phyloP scores from a whole-genome alignment of 2,113 vertebrate genomes.

The Spilogale gracilis region DNA sequence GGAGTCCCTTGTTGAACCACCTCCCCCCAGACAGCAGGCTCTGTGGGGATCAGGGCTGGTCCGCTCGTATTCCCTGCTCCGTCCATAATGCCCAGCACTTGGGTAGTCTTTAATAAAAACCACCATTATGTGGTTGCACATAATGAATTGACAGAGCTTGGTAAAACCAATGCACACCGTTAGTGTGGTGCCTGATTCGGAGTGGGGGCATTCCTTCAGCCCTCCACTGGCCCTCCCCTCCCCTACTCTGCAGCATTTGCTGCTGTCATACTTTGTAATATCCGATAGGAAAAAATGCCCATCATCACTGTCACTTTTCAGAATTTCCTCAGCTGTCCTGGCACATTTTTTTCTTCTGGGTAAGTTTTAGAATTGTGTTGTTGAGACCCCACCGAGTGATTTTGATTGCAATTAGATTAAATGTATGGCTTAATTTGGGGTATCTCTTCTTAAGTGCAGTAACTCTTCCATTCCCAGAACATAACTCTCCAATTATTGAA shows the following conservation, averaged over 20 bases:
- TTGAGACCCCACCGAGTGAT: background rate
- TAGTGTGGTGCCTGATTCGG: background rate
- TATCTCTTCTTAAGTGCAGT: background rate
- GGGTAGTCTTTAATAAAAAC: background rate
- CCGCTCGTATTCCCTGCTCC: too few relatives aligned
- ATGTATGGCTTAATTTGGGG: background rate
- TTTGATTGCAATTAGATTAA: conserved; percentile 37
- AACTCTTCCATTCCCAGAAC: background rate
- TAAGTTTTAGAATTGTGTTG: conserved; percentile 39
- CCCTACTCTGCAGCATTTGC: background rate
- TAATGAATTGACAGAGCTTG: background rate
- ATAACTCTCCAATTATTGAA: background rate
- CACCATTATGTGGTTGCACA: background rate
- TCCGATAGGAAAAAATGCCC: background rate
- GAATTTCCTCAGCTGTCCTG: background rate
- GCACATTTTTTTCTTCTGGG: background rate
- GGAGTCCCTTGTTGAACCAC: background rate
- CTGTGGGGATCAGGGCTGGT: too few relatives aligned
- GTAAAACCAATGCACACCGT: background rate
- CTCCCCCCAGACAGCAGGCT: background rate
- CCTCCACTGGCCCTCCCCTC: too few relatives aligned
- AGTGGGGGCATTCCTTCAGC: background rate
- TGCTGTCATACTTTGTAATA: background rate
- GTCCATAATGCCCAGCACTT: background rate
- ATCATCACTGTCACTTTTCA: background rate